A percentile compares a stretch with the other conserved stretches of the same genome.
Evolutionary conservation across 1,140 invertebrate genomes (phyloP).

Genomic region (Piezodorus guildinii): DNA sequence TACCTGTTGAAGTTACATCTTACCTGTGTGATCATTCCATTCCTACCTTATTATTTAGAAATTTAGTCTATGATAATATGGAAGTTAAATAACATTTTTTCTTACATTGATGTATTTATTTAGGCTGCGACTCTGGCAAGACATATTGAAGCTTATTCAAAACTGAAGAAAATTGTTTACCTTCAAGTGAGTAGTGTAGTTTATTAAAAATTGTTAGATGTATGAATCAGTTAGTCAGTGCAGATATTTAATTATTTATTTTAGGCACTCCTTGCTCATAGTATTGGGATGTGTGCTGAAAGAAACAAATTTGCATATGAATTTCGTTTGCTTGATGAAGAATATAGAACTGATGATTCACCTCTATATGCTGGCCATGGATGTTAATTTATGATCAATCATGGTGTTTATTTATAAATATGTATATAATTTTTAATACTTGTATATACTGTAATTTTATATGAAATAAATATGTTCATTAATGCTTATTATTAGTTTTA

Average conservation of each 20-base stretch:
- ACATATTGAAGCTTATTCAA: constrained; percentile 57
- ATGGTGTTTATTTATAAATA: background rate
- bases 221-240: too few relatives aligned
- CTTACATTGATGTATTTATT: background rate
- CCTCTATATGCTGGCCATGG: constrained; percentile 8
- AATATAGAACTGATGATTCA: constrained; percentile 38
- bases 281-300: constrained; percentile 47
- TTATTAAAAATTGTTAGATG: background rate
- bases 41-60: too few relatives aligned
- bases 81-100: too few relatives aligned
- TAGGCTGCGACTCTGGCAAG: constrained; percentile 51
- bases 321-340: constrained; percentile 53
- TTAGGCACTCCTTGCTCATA: constrained; percentile 52
- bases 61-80: too few relatives aligned
- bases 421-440: background rate
- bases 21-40: too few relatives aligned
- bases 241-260: constrained; percentile 31
- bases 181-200: constrained; percentile 42
- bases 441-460: too few relatives aligned
- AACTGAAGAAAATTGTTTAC: constrained; percentile 57
- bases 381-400: background rate
- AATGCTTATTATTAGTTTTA: too few relatives aligned
- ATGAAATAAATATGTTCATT: too few relatives aligned
- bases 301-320: constrained; percentile 62
- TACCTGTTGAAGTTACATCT: too few relatives aligned